Evolutionary conservation across 1,140 invertebrate species (phyloP).

Genomic region (Achroia grisella): DNA sequence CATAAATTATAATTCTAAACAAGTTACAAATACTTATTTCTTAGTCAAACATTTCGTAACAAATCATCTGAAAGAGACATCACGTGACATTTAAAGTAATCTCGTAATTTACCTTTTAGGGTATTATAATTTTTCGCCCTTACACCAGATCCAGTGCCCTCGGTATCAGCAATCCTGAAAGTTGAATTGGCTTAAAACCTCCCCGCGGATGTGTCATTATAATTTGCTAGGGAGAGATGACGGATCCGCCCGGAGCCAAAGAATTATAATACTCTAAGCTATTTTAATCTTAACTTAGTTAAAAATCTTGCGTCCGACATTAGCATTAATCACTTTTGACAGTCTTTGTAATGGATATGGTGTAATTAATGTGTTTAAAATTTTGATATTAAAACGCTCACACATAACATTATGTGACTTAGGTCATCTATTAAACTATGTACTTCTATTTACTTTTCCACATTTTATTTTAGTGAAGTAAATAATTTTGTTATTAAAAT

Average conservation of each 20-base stretch:
- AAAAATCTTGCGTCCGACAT: slow-evolving; percentile 68
- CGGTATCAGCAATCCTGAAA: slow-evolving; percentile 29
- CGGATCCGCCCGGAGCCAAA: slow-evolving; percentile 47
- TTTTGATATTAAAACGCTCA: too few relatives aligned
- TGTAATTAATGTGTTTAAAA: slow-evolving; percentile 28
- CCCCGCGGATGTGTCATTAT: slow-evolving; percentile 59
- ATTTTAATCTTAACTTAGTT: slow-evolving; percentile 72
- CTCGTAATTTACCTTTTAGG: slow-evolving; percentile 15
- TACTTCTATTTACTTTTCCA: too few relatives aligned
- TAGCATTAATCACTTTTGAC: slow-evolving; percentile 69
- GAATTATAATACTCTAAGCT: slow-evolving; percentile 59
- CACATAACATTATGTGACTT: too few relatives aligned
- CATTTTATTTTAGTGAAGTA: too few relatives aligned
- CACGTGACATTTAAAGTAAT: slow-evolving; percentile 5
- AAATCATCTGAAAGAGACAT: background rate
- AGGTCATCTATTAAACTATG: too few relatives aligned
- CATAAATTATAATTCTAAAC: too few relatives aligned
- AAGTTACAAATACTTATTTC: too few relatives aligned
- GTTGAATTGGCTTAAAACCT: slow-evolving; percentile 5
- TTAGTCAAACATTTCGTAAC: too few relatives aligned
- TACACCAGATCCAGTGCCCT: slow-evolving; percentile 20
- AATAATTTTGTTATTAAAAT: too few relatives aligned
- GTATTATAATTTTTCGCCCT: slow-evolving; percentile 14
- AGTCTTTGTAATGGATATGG: slow-evolving; percentile 58
- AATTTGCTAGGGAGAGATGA: slow-evolving; percentile 65